These are phyloP conservation scores for Pantherophis vulpinus DNA, from an alignment of 2,797 vertebrate species.

Conservation along the genomic window DNA sequence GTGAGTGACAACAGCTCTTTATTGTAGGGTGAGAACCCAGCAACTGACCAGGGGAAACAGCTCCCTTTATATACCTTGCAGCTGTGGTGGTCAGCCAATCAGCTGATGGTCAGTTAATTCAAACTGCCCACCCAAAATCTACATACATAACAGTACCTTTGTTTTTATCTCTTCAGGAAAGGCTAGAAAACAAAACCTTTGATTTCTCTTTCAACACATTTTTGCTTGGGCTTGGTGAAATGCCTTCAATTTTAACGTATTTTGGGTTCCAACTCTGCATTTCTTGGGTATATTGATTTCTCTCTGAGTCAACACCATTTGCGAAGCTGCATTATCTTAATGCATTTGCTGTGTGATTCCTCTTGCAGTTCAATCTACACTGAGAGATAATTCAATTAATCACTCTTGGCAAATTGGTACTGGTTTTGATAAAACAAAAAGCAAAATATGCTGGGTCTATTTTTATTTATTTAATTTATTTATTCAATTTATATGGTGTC, in stretches of 20 bases:
- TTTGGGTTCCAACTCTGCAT: neutral
- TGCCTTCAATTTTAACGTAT: neutral
- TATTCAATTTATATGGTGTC: neutral
- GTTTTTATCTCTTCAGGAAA: constrained; percentile 15
- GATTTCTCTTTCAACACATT: constrained; percentile 14
- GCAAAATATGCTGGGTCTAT: neutral
- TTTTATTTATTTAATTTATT: neutral
- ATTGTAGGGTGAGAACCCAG: too few species aligned
- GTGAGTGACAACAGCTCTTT: too few species aligned
- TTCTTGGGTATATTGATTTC: neutral
- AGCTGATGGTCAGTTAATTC: too few species aligned
- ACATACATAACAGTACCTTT: neutral
- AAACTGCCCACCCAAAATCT: too few species aligned
- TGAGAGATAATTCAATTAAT: neutral
- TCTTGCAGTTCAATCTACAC: neutral
- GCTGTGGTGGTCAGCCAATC: too few species aligned
- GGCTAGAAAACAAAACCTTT: neutral
- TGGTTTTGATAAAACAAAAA: neutral
- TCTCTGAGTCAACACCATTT: neutral
- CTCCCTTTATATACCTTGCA: too few species aligned
- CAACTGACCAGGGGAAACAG: too few species aligned
- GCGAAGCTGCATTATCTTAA: neutral
- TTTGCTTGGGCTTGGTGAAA: constrained; percentile 2
- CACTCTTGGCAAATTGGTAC: neutral
- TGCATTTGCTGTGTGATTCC: neutral